Base-by-base conservation (phyloP, 2,888 invertebrate genomes). In the Drosophila greeni region DNA sequence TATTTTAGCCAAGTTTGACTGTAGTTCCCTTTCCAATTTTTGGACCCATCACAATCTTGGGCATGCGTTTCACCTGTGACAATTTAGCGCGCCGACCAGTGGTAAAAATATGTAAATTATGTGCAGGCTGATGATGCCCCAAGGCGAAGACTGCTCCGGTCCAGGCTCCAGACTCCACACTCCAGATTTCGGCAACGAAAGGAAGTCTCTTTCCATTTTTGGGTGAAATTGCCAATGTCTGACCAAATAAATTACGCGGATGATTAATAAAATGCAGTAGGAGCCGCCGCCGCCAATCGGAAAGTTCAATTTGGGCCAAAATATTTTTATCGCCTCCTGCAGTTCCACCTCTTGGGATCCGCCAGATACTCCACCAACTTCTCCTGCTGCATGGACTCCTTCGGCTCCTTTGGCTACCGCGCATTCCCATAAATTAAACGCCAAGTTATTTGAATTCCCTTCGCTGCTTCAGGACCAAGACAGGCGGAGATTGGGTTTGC, bases 361-460 rank as follows among this genome's bases (percentile, higher is more conserved):
- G 48, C 81, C 33, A 31, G n/a, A 9, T 16, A 18, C 29, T 34
- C 23, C 20, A 11, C 5, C 23, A 23, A 31, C n/a, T 51, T 20
- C 53, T 54, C 37, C 52, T 49, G 18, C 52, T 49, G 20, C 53
- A 7, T 16, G n/a, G 20, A 16, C 61, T 49, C 31, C 55, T 57
- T 62, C 43, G n/a, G 66, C 24, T 70, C 39, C 40, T 53, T 47
- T 43, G 61, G 76, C 85, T 75, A 79, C 82, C 77, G 85, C 75
- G 76, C 85, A 85, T 85, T 82, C 84, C 77, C 85, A 86, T 86
- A 86, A 86, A 86, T 86, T 86, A 86, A 86, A 85, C 79, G 82
- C 78, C 85, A 86, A 84, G 82, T 83, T 84, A 86, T 86, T 86
- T 86, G 84, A 84, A 86, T 86, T 86, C 86, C 70, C 67, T 60